phyloP scores from a whole-genome alignment of 2,888 invertebrate genomes.

The Drosophila putrida region DNA sequence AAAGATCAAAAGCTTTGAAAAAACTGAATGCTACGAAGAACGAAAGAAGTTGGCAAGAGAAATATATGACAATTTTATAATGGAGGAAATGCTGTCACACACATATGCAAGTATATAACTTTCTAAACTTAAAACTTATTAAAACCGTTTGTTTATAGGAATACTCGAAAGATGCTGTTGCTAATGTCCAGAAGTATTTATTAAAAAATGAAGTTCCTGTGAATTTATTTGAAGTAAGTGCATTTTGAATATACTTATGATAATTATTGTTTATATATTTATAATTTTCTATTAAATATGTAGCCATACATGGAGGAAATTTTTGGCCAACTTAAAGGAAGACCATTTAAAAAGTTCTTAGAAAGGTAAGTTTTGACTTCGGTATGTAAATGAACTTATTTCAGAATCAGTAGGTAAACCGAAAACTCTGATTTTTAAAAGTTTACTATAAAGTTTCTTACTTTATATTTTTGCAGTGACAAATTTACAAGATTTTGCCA shows the following conservation, averaged over 20 bases:
- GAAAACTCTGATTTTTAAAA: neutral
- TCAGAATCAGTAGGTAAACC: neutral
- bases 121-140: neutral
- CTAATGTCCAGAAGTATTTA: constrained; percentile 98
- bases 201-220: constrained; percentile 98
- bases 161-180: constrained; percentile 98
- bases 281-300: constrained; percentile 84
- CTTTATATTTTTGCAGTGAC: constrained; percentile 90
- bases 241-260: too few species aligned
- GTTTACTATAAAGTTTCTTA: neutral
- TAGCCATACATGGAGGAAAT: constrained; percentile 99
- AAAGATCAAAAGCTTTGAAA: constrained; percentile 99
- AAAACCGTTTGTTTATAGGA: constrained; percentile 88
- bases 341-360: constrained; percentile 98
- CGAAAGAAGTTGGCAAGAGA: constrained; percentile 97
- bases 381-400: neutral
- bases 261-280: neutral
- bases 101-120: constrained; percentile 93
- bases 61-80: constrained; percentile 99
- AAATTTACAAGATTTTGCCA: constrained; percentile 99
- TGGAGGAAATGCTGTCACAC: constrained; percentile 99
- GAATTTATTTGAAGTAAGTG: constrained; percentile 97
- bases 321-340: constrained; percentile 97
- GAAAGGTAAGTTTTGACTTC: constrained; percentile 91
- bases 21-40: constrained; percentile 98